Conservation (phyloP, 2,888 invertebrate species). For the Zaprionus obscuricornis region DNA sequence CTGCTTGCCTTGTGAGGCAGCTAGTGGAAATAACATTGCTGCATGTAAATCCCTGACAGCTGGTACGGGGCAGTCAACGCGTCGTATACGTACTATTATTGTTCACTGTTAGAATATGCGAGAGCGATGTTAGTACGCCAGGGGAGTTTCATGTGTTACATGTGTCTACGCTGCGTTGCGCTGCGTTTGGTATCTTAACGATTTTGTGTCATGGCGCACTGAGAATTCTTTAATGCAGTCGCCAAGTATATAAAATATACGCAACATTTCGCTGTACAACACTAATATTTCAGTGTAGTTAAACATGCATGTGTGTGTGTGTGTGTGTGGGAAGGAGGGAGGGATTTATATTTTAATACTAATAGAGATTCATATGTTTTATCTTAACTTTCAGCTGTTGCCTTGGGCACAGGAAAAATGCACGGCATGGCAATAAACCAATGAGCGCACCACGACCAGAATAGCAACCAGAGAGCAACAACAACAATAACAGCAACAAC, state of each 20-base stretch:
- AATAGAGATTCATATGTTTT: too few species aligned
- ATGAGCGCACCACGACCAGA: conserved; percentile 39
- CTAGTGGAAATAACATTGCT: too few species aligned
- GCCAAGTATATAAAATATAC: conserved; percentile 17
- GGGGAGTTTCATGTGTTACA: not conserved
- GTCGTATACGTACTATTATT: conserved; percentile 55
- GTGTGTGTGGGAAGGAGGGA: too few species aligned
- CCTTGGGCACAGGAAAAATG: conserved; percentile 34
- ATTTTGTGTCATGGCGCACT: conserved; percentile 38
- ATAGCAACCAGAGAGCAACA: conserved; percentile 9
- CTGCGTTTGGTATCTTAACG: conserved; percentile 21
- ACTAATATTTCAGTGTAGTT: conserved; percentile 44
- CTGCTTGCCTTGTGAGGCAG: not conserved
- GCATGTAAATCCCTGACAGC: conserved; percentile 29
- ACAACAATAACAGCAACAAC: not conserved
- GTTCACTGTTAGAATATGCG: too few species aligned
- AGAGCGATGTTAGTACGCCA: too few species aligned
- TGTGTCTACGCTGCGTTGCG: not conserved
- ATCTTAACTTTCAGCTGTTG: conserved; percentile 41
- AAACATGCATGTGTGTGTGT: too few species aligned
- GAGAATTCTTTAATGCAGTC: conserved; percentile 31
- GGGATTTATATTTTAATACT: too few species aligned
- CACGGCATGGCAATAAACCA: conserved; percentile 54
- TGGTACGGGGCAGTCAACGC: conserved; percentile 27
- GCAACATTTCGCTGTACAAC: conserved; percentile 1